Evolutionary conservation across 2,113 vertebrate species (phyloP), one percentile per base, ranked within the genome.

Genomic region (Stigmatopora nigra): DNA sequence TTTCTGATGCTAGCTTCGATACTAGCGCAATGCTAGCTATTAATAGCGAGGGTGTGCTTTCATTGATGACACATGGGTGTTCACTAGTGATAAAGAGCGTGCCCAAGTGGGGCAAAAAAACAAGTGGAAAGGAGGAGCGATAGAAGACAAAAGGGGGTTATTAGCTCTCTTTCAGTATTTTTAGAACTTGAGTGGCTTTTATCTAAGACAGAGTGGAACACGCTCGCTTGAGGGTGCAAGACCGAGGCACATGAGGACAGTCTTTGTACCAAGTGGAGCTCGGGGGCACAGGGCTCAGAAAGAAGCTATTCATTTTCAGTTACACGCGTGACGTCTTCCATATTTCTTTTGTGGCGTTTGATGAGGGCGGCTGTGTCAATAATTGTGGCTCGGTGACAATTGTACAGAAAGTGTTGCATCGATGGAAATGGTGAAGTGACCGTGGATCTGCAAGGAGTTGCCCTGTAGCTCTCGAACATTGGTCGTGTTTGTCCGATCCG

Each of bases 101-200:
- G 51, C 51, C 51, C 4, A 20, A 52, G 51, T 41, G 7, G n/a
- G 51, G n/a, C 8, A 3, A 52, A 52, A 22, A n/a, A 52, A 12
- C 17, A 19, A 20, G 22, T 5, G 13, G 20, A 5, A 20, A 5
- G 52, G 22, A 31, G 1, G 51, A 19, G 11, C 12, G 64, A 19
- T 53, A 77, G 64, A 69, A 45, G 52, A 66, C 49, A 60, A 46
- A 62, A 51, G 61, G 64, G 53, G 53, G 68, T 61, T 63, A 63
- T 71, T 55, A 61, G 80, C 66, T 73, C 57, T 78, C 70, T 57
- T 63, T 45, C 74, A 70, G 38, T 90, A 89, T 90, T 86, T 80
- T 86, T 89, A 88, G 86, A 82, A 61, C 19, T 66, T 73, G 71
- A 84, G 84, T 81, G 80, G 79, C 73, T 84, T 84, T 88, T 88